Evolutionary conservation across 2,797 vertebrate genomes (phyloP), one percentile per base, ranked within the genome.

Genomic region (Sandelia bainsii): DNA sequence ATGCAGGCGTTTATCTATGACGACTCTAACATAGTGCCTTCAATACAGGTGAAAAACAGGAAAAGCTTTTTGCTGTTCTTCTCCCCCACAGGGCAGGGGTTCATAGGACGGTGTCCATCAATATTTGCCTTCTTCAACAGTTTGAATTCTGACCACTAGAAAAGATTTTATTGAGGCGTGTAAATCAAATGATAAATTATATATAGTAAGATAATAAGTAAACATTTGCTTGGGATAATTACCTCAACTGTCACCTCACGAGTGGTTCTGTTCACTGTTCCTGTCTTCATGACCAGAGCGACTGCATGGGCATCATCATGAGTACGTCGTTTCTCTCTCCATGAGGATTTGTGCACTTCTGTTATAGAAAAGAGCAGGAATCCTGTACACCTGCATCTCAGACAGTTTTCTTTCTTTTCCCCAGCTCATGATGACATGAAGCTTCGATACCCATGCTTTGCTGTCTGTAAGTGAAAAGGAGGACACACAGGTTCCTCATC

Each of bases 1-100:
- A 8, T 82, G 0, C 3, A 1, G 6, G 27, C 3, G 1, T 6
- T 8, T 50, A 92, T 88, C 58, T 96, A 95, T 0, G 3, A 1
- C 0, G 0, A 0, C 72, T 96, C 95, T 0, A 93, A 73, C 14
- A 87, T 32, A 0, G 60, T 68, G 6, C 1, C 58, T 39, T 49
- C 0, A 1, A 84, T 46, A 37, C 69, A 57, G 22, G 67, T 75
- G 54, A 80, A 84, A 29, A 81, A 81, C 48, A 81, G 58, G 52
- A 79, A 81, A 0, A 78, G 60, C 6, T 6, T 72, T 12, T 53
- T 16, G 29, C 19, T 81, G 23, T 0, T 60, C 48, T 48, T 40
- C 6, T 76, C 58, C 12, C 57, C 73, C 34, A 79, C 25, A 0
- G 58, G 69, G 14, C 72, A 79, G 6, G 72, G 72, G n/a, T 72